Percentiles rank a stretch among this genome's conserved stretches.
Evolutionary conservation across 2,888 invertebrate species (phyloP).

Genomic region (Drosophila mulleri): DNA sequence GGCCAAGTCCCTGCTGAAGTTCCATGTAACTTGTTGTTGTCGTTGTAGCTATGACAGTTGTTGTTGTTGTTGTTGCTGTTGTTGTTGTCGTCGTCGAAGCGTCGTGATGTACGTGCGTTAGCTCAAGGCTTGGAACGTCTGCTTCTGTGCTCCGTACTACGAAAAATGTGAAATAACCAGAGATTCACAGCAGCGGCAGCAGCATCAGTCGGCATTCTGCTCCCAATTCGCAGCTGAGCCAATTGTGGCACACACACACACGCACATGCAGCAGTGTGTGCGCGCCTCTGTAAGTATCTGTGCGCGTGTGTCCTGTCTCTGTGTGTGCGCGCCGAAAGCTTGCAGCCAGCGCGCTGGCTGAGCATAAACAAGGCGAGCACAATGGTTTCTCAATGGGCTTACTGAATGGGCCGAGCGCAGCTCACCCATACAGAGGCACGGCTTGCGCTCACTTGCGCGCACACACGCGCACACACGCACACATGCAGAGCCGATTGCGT

Average conservation of each 20-base stretch:
- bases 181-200: constrained; percentile 53
- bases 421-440: constrained; percentile 16
- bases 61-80: constrained; percentile 19
- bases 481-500: constrained; percentile 26
- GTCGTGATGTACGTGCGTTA: constrained; percentile 51
- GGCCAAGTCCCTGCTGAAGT: constrained; percentile 20
- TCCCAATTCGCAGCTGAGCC: constrained; percentile 38
- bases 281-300: background rate
- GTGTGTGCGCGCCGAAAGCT: constrained; percentile 30
- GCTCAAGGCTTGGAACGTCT: constrained; percentile 48
- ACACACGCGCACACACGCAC: constrained; percentile 9
- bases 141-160: constrained; percentile 56
- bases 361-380: constrained; percentile 11
- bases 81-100: constrained; percentile 14
- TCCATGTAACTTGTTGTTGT: constrained; percentile 14
- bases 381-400: constrained; percentile 54
- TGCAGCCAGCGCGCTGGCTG: constrained; percentile 19
- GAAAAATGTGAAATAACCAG: constrained; percentile 59
- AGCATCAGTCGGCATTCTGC: constrained; percentile 16
- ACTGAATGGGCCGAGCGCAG: constrained; percentile 47
- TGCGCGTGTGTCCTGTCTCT: background rate
- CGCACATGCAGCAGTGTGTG: background rate
- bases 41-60: constrained; percentile 14
- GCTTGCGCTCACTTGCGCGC: constrained; percentile 13
- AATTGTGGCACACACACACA: constrained; percentile 18